These are phyloP conservation scores for Stichopus horrens DNA, from an alignment of 53 echinoderm and acorn worm species.

Conservation along the genomic window DNA sequence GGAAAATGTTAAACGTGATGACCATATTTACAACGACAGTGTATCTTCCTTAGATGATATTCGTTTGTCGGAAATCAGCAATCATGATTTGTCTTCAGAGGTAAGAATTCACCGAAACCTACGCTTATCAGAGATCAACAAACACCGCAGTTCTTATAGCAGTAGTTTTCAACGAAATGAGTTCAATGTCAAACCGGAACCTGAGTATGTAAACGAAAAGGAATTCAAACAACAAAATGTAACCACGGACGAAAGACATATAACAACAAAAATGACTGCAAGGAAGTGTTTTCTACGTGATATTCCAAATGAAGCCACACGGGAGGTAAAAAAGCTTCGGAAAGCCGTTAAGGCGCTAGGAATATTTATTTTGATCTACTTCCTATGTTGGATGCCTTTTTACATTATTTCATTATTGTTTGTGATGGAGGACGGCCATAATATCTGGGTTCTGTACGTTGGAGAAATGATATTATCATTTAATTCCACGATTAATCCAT, in stretches of 20 bases:
- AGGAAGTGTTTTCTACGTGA: background rate
- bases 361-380: background rate
- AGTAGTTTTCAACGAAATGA: background rate
- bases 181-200: background rate
- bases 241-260: background rate
- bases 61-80: background rate
- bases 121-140: background rate
- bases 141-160: background rate
- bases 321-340: background rate
- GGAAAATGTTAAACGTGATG: background rate
- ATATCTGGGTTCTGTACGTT: background rate
- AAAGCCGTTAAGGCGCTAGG: constrained; percentile 25
- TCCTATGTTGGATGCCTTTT: constrained; percentile 36
- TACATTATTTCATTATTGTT: constrained; percentile 1
- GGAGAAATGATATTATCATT: background rate
- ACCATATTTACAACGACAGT: background rate
- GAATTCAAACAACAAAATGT: background rate
- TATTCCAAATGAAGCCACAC: background rate
- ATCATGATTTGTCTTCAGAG: too few relatives aligned
- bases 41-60: background rate
- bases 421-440: background rate
- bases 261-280: background rate
- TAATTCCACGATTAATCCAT: constrained; percentile 31
- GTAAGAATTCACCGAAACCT: too few relatives aligned
- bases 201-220: background rate